Conservation (phyloP, 2,113 vertebrate genomes). For the Mastomys coucha region DNA sequence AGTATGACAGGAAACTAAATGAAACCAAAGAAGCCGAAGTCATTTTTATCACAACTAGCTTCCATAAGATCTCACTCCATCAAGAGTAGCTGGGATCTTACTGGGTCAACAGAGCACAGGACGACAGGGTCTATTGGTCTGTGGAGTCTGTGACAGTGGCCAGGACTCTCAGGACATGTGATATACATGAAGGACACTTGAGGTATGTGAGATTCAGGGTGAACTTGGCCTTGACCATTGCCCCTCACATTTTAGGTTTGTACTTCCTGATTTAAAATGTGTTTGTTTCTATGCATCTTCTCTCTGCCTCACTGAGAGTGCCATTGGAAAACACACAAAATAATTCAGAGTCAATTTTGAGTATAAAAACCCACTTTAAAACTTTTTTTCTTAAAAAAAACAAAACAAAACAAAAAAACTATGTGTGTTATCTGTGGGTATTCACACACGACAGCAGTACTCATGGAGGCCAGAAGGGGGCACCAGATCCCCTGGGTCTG, state of each 20-base stretch:
- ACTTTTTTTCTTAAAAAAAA: neutral
- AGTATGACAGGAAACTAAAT: neutral
- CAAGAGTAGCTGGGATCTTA: neutral
- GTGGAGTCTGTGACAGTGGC: fast-evolving
- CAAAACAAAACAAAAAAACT: no score
- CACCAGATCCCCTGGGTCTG: neutral
- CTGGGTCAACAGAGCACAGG: neutral
- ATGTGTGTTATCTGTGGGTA: neutral
- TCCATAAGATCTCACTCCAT: neutral
- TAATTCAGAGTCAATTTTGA: neutral
- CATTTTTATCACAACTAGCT: neutral
- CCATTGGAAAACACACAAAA: neutral
- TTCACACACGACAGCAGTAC: neutral
- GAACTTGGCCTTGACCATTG: neutral
- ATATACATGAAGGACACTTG: neutral
- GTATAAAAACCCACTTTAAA: neutral
- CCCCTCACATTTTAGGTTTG: neutral
- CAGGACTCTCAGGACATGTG: neutral
- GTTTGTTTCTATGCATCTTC: neutral
- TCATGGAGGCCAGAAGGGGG: neutral
- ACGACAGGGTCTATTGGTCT: neutral
- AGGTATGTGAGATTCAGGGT: neutral
- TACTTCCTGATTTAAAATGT: neutral
- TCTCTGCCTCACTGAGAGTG: neutral
- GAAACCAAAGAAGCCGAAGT: neutral